These are phyloP conservation scores for Halocaridina rubra DNA, from an alignment of 2,888 invertebrate genomes.

Conservation along the genomic window DNA sequence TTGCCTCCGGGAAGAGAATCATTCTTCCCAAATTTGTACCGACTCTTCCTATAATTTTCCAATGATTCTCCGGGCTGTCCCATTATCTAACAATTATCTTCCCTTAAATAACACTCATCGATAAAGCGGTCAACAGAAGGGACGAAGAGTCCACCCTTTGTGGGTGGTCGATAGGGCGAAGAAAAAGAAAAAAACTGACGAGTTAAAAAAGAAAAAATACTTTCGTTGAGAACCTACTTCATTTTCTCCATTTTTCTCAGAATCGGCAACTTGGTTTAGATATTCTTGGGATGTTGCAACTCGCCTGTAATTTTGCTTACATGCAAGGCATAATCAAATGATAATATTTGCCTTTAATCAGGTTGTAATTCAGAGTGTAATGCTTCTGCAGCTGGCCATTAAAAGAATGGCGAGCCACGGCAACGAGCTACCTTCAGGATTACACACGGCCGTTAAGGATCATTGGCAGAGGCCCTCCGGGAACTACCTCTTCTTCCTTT, in stretches of 20 bases:
- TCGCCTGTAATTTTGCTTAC: not conserved
- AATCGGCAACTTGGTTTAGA: not conserved
- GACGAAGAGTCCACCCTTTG: not conserved
- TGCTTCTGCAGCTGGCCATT: not conserved
- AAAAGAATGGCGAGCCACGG: no score
- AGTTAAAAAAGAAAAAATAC: not conserved
- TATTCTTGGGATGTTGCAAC: not conserved
- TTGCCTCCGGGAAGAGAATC: not conserved
- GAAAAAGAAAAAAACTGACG: not conserved
- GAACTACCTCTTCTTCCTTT: not conserved
- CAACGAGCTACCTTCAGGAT: no score
- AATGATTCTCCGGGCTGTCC: constrained; percentile 16
- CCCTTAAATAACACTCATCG: constrained; percentile 38
- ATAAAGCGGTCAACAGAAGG: constrained; percentile 15
- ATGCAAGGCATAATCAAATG: not conserved
- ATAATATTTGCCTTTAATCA: not conserved
- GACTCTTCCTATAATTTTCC: constrained; percentile 16
- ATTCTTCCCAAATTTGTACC: not conserved
- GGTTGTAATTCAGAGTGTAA: not conserved
- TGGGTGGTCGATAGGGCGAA: constrained; percentile 14
- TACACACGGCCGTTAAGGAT: not conserved
- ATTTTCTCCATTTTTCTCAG: not conserved
- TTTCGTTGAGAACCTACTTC: not conserved
- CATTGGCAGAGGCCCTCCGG: not conserved
- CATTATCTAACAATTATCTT: constrained; percentile 43